Conservation (phyloP, 2,888 invertebrate species). For the Allacma fusca region DNA sequence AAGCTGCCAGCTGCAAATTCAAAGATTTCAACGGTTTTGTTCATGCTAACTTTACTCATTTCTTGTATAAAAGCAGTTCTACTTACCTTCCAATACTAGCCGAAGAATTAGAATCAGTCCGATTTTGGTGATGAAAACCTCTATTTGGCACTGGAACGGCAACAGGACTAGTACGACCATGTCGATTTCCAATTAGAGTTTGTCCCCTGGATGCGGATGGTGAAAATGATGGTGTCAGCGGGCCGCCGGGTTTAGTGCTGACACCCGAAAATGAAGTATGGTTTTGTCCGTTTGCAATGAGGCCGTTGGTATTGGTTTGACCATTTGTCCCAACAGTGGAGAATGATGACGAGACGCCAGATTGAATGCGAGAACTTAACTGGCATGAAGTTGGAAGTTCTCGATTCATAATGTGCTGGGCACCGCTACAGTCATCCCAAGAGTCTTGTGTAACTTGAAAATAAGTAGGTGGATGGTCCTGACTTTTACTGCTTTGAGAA, state of each 20-base stretch:
- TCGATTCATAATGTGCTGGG: conserved; percentile 44
- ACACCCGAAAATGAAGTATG: conserved; percentile 26
- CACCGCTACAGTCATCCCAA: conserved; percentile 58
- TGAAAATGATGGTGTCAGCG: neutral
- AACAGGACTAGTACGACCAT: conserved; percentile 71
- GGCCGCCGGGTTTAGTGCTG: conserved; percentile 17
- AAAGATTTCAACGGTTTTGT: neutral
- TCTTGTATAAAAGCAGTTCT: neutral
- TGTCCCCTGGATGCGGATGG: neutral
- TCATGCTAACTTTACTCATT: neutral
- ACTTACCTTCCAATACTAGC: conserved; percentile 67
- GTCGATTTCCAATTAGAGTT: conserved; percentile 8
- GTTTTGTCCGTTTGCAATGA: conserved; percentile 18
- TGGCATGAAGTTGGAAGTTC: conserved; percentile 29
- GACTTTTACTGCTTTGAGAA: conserved; percentile 69
- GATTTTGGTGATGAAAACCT: conserved; percentile 65
- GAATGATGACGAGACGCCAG: neutral
- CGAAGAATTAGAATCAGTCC: conserved; percentile 71
- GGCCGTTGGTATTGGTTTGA: conserved; percentile 13
- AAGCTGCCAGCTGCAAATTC: conserved; percentile 72
- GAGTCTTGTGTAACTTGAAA: conserved; percentile 62
- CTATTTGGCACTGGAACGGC: conserved; percentile 73
- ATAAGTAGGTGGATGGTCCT: conserved; percentile 66
- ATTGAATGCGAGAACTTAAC: conserved; percentile 41
- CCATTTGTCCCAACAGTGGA: neutral